These are phyloP conservation scores for Philereme transversata DNA, from an alignment of 2,888 invertebrate genomes.

Conservation along the genomic window DNA sequence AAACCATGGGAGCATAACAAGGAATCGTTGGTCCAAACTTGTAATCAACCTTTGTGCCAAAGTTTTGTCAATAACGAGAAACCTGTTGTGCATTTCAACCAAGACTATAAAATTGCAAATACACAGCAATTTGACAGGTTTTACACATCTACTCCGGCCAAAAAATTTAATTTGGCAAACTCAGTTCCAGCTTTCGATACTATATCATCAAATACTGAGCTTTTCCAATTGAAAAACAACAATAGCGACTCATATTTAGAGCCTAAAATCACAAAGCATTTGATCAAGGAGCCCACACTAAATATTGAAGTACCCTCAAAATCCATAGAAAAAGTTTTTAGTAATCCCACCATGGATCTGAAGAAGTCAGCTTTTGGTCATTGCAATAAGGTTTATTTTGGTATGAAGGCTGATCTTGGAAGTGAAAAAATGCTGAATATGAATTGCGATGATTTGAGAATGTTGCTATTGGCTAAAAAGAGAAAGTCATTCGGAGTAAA, in stretches of 20 bases:
- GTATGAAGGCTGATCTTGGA: background rate
- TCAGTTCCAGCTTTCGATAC: background rate
- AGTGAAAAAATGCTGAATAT: background rate
- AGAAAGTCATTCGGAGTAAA: constrained; percentile 36
- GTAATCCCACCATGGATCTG: background rate
- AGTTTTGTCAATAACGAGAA: constrained; percentile 16
- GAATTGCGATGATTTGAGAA: constrained; percentile 50
- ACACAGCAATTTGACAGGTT: background rate
- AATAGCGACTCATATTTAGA: constrained; percentile 7
- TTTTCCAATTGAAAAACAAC: constrained; percentile 3
- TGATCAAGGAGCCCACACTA: constrained; percentile 25
- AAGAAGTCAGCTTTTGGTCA: background rate
- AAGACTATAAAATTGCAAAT: constrained; percentile 9
- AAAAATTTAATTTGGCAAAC: background rate
- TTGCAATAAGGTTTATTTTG: constrained; percentile 1
- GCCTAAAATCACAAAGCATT: background rate
- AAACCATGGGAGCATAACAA: constrained; percentile 1
- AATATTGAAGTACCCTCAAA: constrained; percentile 25
- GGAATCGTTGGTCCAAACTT: constrained; percentile 5
- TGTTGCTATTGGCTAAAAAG: constrained; percentile 49
- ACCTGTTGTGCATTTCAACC: constrained; percentile 19
- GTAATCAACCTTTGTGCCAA: constrained; percentile 4
- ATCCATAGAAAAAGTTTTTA: constrained; percentile 27
- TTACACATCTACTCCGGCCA: constrained; percentile 1
- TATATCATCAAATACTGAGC: background rate